A percentile compares a stretch with the other conserved stretches of the same genome.
Conservation (phyloP, 92 coral and sea anemone species). For the Phymanthus crucifer region DNA sequence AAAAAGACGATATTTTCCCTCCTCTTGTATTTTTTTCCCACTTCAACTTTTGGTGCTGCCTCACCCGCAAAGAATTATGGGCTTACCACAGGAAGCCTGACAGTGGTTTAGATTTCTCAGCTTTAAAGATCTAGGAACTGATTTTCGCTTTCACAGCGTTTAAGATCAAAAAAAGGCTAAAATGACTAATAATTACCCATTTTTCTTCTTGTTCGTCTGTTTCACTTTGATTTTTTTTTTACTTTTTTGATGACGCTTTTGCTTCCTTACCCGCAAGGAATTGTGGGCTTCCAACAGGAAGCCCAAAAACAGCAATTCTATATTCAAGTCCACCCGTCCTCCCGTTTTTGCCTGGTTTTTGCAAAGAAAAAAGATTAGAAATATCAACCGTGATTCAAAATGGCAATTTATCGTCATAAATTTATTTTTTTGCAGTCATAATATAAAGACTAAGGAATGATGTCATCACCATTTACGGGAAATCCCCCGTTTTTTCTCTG, state of each 20-base stretch:
- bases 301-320: too few relatives aligned
- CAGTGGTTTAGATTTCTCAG: too few relatives aligned
- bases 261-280: too few relatives aligned
- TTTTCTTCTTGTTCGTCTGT: too few relatives aligned
- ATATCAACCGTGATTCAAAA: background rate
- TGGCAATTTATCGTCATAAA: background rate
- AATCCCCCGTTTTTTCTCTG: background rate
- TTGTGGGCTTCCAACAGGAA: too few relatives aligned
- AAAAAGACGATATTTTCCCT: slow-evolving; percentile 10
- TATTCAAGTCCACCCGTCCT: too few relatives aligned
- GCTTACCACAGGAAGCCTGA: slow-evolving; percentile 11
- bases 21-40: background rate
- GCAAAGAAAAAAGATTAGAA: background rate
- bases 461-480: background rate
- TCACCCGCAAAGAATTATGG: slow-evolving; percentile 18
- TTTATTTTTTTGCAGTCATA: background rate
- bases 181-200: too few relatives aligned
- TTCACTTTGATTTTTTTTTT: background rate
- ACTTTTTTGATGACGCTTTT: too few relatives aligned
- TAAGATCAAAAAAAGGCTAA: too few relatives aligned
- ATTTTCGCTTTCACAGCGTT: too few relatives aligned
- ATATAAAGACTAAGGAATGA: background rate
- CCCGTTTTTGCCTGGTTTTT: too few relatives aligned
- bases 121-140: too few relatives aligned
- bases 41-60: background rate